phyloP scores from a whole-genome alignment of 2,888 invertebrate genomes.

The Heliconius charithonia region DNA sequence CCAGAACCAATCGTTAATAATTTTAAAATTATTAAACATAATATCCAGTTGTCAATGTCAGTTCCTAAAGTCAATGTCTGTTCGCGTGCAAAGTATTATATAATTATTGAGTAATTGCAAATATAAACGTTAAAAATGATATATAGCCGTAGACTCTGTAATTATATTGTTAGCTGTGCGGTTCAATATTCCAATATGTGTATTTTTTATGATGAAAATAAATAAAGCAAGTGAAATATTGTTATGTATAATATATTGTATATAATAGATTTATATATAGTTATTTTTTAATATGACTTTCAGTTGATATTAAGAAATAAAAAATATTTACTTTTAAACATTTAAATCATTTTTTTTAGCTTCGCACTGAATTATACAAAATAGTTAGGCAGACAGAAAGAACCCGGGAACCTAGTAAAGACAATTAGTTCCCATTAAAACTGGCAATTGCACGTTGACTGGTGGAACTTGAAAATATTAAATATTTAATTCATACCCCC shows the following conservation, averaged over 20 bases:
- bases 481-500: no score
- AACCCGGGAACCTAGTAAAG: no score
- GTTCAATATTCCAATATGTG: not conserved
- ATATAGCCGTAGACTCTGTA: conserved; percentile 32
- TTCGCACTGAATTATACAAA: no score
- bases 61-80: conserved; percentile 33
- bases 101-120: conserved; percentile 40
- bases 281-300: not conserved
- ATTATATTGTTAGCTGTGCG: conserved; percentile 26
- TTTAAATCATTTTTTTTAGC: no score
- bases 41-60: conserved; percentile 29
- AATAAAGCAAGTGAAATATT: not conserved
- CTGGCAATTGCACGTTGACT: no score
- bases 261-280: not conserved
- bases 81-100: conserved; percentile 39
- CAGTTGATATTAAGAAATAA: not conserved
- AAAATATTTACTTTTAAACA: no score
- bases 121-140: conserved; percentile 33
- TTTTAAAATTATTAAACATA: not conserved
- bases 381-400: no score
- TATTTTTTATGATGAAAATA: not conserved
- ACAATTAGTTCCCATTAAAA: no score
- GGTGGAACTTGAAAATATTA: no score
- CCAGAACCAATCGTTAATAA: no score
- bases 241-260: not conserved